Conservation (phyloP, 2,113 vertebrate species). For the Hymenochirus boettgeri region DNA sequence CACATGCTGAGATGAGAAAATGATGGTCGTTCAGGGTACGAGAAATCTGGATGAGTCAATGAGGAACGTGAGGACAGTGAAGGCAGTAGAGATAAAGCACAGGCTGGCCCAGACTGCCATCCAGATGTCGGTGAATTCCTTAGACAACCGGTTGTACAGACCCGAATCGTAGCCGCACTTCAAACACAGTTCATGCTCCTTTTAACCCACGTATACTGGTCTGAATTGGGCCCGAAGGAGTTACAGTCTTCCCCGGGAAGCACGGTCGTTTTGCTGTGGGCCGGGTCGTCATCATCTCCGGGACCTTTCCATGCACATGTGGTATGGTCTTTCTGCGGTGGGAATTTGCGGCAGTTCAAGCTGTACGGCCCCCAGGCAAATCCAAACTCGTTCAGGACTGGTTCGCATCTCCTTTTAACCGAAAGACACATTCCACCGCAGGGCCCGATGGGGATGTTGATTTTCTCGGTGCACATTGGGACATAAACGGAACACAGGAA, state of each 20-base stretch:
- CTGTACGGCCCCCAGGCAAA: conserved; percentile 92
- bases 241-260: conserved; percentile 88
- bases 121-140: conserved; percentile 97
- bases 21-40: conserved; percentile 95
- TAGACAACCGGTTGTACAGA: conserved; percentile 83
- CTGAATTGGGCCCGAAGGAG: conserved; percentile 69
- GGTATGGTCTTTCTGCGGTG: conserved; percentile 95
- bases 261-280: conserved; percentile 70
- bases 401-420: conserved; percentile 90
- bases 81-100: conserved; percentile 93
- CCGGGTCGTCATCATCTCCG: conserved; percentile 81
- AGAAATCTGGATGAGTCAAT: conserved; percentile 95
- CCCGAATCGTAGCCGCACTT: conserved; percentile 94
- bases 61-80: conserved; percentile 94
- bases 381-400: conserved; percentile 91
- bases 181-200: conserved; percentile 83
- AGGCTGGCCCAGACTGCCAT: conserved; percentile 96
- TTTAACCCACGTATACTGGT: conserved; percentile 94
- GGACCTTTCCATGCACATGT: conserved; percentile 99
- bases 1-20: conserved; percentile 98
- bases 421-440: conserved; percentile 96
- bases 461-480: conserved; percentile 98
- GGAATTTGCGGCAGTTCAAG: conserved; percentile 96
- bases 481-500: conserved; percentile 97
- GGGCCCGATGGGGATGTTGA: conserved; percentile 93